These are phyloP conservation scores for Carcharodon carcharias DNA, from an alignment of 2,797 vertebrate species.

Conservation along the genomic window DNA sequence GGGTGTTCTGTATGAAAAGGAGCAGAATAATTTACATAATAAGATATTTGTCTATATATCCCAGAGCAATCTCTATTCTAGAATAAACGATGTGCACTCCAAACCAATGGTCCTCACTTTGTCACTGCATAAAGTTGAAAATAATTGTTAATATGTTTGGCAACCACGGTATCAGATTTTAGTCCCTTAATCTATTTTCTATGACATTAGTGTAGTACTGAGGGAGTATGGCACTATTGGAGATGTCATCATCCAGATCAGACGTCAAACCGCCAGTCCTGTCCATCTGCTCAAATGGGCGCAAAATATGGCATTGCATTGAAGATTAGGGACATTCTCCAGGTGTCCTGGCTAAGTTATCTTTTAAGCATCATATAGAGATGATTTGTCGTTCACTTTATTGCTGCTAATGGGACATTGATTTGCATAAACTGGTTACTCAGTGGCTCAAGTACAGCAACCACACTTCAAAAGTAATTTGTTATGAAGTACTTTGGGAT, in stretches of 20 bases:
- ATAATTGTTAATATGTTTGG: neutral
- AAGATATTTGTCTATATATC: neutral
- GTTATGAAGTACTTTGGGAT: neutral
- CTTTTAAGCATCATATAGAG: too few relatives aligned
- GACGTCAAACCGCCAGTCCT: neutral
- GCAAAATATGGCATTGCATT: too few relatives aligned
- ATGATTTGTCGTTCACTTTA: too few relatives aligned
- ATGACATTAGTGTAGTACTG: neutral
- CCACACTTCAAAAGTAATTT: too few relatives aligned
- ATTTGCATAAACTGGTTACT: too few relatives aligned
- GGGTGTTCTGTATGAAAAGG: conserved; percentile 60
- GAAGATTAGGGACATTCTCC: too few relatives aligned
- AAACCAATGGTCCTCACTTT: neutral
- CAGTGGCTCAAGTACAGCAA: too few relatives aligned
- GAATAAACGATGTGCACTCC: neutral
- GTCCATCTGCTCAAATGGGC: too few relatives aligned
- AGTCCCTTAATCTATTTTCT: neutral
- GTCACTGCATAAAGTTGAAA: neutral
- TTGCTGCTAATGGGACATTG: too few relatives aligned
- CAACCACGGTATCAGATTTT: neutral
- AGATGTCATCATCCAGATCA: neutral
- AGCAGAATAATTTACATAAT: neutral
- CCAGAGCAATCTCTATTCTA: neutral
- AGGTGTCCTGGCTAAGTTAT: too few relatives aligned
- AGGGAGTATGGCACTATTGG: neutral